phyloP scores from a whole-genome alignment of 2,888 invertebrate genomes.

The Rotaria socialis region DNA sequence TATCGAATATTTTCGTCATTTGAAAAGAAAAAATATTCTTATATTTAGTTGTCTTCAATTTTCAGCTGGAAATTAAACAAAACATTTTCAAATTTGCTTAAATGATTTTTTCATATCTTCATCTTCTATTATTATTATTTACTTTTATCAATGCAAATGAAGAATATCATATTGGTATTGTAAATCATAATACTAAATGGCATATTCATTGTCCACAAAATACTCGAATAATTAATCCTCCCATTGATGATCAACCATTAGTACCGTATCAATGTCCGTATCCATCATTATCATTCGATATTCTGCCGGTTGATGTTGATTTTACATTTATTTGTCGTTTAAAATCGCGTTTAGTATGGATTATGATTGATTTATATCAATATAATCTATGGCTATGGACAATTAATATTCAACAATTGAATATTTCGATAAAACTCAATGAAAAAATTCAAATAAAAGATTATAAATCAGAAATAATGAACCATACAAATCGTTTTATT shows the following conservation, averaged over 20 bases:
- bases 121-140: not conserved
- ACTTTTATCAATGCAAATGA: not conserved
- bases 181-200: slow-evolving; percentile 4
- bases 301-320: not conserved
- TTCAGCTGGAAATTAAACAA: too few relatives aligned
- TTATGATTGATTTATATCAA: slow-evolving; percentile 20
- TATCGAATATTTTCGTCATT: too few relatives aligned
- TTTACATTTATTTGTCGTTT: slow-evolving; percentile 20
- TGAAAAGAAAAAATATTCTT: too few relatives aligned
- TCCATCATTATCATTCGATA: not conserved
- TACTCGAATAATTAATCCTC: not conserved
- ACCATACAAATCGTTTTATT: slow-evolving; percentile 6
- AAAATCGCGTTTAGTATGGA: not conserved
- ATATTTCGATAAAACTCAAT: not conserved
- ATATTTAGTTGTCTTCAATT: not conserved
- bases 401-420: not conserved
- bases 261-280: not conserved
- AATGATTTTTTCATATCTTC: not conserved
- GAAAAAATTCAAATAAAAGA: not conserved
- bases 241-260: not conserved
- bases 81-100: not conserved
- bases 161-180: not conserved
- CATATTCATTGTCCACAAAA: not conserved
- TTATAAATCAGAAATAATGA: not conserved
- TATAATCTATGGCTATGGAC: not conserved